These are phyloP conservation scores for Osmoderma eremita DNA, from an alignment of 2,888 invertebrate genomes.

Conservation along the genomic window DNA sequence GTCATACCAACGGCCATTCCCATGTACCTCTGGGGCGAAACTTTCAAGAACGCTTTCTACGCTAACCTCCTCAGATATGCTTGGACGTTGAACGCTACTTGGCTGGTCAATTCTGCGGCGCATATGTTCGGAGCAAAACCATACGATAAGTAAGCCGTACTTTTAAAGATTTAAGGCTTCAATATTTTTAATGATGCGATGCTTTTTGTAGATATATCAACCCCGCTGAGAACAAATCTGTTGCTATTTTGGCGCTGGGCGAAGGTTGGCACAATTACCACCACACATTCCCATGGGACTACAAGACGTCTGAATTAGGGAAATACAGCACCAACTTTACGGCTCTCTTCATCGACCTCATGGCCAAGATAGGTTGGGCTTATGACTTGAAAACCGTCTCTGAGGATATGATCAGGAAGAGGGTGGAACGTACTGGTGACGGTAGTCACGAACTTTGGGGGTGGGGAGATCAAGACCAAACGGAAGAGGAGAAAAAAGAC, in stretches of 20 bases:
- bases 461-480: conserved; percentile 79
- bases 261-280: conserved; percentile 92
- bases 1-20: conserved; percentile 80
- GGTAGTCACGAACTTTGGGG: conserved; percentile 82
- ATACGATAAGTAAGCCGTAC: conserved; percentile 72
- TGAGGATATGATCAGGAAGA: conserved; percentile 72
- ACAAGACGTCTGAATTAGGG: conserved; percentile 83
- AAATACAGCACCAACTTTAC: conserved; percentile 78
- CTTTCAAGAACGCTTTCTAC: conserved; percentile 73
- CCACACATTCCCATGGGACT: conserved; percentile 87
- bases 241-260: conserved; percentile 75
- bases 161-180: too few relatives aligned
- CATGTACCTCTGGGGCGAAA: conserved; percentile 82
- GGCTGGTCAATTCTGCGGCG: conserved; percentile 91
- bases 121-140: conserved; percentile 83
- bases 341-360: conserved; percentile 81
- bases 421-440: conserved; percentile 80
- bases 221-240: conserved; percentile 76
- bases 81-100: conserved; percentile 84
- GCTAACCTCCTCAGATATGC: conserved; percentile 82
- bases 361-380: conserved; percentile 85
- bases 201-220: conserved; percentile 68
- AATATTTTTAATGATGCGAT: neutral
- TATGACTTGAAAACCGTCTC: conserved; percentile 87
- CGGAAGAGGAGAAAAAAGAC: conserved; percentile 56